Conservation (phyloP, 1,140 invertebrate species). For the Procambarus virginalis region DNA sequence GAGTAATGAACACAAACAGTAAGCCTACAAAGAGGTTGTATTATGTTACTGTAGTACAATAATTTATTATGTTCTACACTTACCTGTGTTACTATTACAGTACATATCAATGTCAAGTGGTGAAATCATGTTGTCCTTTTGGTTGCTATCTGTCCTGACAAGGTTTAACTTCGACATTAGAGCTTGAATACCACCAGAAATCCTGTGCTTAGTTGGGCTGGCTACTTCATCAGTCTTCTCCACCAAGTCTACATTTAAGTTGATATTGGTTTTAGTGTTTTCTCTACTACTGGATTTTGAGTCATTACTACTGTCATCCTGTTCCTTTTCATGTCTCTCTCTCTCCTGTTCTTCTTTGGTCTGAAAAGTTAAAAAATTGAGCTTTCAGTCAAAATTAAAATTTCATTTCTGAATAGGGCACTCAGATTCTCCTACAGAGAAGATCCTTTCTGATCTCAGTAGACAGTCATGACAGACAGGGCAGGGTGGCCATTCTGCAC, state of each 20-base stretch:
- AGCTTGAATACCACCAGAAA: constrained; percentile 90
- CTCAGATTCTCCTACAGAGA: no score
- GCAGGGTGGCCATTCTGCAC: no score
- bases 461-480: no score
- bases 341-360: constrained; percentile 66
- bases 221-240: constrained; percentile 71
- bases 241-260: constrained; percentile 12
- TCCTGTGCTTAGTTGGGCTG: constrained; percentile 82
- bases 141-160: constrained; percentile 67
- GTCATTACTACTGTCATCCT: constrained; percentile 55
- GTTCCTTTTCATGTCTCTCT: constrained; percentile 34
- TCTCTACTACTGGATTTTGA: constrained; percentile 49
- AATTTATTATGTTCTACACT: background rate
- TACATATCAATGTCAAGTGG: constrained; percentile 85
- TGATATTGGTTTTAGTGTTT: constrained; percentile 41
- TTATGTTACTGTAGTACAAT: background rate
- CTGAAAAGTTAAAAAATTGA: constrained; percentile 10
- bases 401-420: no score
- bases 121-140: constrained; percentile 77
- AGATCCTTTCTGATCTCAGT: no score
- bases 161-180: constrained; percentile 88
- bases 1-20: no score
- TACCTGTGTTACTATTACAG: constrained; percentile 80
- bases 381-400: no score
- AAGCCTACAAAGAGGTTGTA: no score